Percentiles rank a stretch among this genome's conserved stretches.
Conservation (phyloP, 1,140 invertebrate species). For the Drosophila sucinea region DNA sequence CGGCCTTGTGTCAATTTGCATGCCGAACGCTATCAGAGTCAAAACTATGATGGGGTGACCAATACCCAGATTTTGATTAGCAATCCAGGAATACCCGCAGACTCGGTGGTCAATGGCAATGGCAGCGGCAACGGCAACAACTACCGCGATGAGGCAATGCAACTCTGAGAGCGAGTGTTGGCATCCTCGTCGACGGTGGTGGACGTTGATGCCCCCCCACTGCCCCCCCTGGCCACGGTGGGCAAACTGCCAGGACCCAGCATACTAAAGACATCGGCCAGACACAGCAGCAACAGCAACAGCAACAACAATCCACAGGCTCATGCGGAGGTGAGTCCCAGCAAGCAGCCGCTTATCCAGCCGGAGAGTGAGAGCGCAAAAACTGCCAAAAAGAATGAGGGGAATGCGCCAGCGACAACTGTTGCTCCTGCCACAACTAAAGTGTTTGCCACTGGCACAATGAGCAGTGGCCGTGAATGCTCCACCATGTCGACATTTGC, state of each 20-base stretch:
- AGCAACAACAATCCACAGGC: slow-evolving; percentile 31
- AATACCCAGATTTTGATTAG: slow-evolving; percentile 85
- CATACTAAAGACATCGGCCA: slow-evolving; percentile 84
- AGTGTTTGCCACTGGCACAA: slow-evolving; percentile 67
- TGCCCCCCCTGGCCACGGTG: slow-evolving; percentile 51
- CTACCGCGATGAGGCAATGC: slow-evolving; percentile 62
- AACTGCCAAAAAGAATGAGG: slow-evolving; percentile 29
- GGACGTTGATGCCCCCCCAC: slow-evolving; percentile 46
- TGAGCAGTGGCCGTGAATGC: slow-evolving; percentile 71
- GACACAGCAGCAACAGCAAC: slow-evolving; percentile 43
- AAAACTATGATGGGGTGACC: slow-evolving; percentile 84
- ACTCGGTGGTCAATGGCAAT: slow-evolving; percentile 32
- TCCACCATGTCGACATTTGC: slow-evolving; percentile 69
- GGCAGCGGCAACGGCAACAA: slow-evolving; percentile 32
- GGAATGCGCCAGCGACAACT: slow-evolving; percentile 32
- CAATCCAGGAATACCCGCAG: slow-evolving; percentile 81
- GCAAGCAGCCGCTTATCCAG: slow-evolving; percentile 69
- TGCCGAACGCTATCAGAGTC: slow-evolving; percentile 73
- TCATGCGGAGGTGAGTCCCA: slow-evolving; percentile 54
- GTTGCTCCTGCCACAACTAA: slow-evolving; percentile 62
- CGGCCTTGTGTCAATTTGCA: slow-evolving; percentile 77
- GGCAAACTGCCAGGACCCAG: slow-evolving; percentile 84
- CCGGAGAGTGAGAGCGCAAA: slow-evolving; percentile 30
- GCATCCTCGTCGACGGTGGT: slow-evolving; percentile 51
- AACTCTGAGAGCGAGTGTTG: slow-evolving; percentile 75